phyloP scores from a whole-genome alignment of 2,797 vertebrate genomes.

The Vultur gryphus region DNA sequence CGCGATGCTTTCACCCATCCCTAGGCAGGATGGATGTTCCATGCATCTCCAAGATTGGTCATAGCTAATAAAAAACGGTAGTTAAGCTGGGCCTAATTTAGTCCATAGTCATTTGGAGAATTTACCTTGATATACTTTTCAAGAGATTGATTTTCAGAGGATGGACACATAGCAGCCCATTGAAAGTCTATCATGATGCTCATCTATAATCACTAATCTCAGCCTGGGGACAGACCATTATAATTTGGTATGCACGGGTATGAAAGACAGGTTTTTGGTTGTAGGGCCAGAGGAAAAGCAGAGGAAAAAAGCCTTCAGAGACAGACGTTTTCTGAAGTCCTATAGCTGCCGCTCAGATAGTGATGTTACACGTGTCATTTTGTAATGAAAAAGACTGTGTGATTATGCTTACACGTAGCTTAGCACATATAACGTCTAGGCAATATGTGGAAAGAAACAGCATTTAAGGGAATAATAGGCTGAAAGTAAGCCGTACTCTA shows the following conservation, averaged over 20 bases:
- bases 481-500: not conserved
- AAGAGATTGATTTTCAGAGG: not conserved
- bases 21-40: not conserved
- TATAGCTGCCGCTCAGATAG: not conserved
- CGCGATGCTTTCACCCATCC: not conserved
- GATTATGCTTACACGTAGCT: not conserved
- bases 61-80: not conserved
- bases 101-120: not conserved
- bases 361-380: not conserved
- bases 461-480: not conserved
- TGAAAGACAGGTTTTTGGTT: not conserved
- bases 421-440: not conserved
- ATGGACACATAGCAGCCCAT: not conserved
- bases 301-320: not conserved
- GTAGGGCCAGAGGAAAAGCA: not conserved
- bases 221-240: not conserved
- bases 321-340: not conserved
- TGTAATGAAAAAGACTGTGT: not conserved
- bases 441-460: not conserved
- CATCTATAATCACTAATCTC: not conserved
- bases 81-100: not conserved
- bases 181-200: not conserved
- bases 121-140: not conserved
- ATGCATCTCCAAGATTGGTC: not conserved
- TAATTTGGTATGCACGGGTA: accelerated